These are phyloP conservation scores for Palythoa caribaeorum DNA, from an alignment of 92 coral and sea anemone species.

Conservation along the genomic window DNA sequence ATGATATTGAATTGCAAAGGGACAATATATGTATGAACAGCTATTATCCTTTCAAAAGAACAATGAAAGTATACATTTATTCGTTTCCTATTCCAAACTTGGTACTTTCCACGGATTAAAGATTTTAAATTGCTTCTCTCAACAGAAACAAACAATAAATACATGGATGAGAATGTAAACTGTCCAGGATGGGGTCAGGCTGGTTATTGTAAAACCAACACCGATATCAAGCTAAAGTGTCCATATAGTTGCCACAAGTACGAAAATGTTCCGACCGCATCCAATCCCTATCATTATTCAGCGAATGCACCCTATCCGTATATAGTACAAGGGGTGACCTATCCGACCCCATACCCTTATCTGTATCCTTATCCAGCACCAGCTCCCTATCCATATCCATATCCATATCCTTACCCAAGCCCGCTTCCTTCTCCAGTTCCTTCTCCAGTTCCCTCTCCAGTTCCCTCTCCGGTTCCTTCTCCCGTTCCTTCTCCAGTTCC, in stretches of 20 bases:
- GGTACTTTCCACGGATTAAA: too few relatives aligned
- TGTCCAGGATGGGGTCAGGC: constrained; percentile 68
- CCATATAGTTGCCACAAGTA: constrained; percentile 71
- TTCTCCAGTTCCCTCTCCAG: background rate
- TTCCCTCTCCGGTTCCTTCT: background rate
- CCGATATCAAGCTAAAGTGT: constrained; percentile 53
- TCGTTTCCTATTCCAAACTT: background rate
- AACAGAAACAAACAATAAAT: constrained; percentile 17
- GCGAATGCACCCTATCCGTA: constrained; percentile 56
- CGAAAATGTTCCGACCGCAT: constrained; percentile 31
- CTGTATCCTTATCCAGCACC: constrained; percentile 24
- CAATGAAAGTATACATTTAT: too few relatives aligned
- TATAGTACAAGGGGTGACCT: constrained; percentile 28
- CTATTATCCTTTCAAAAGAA: background rate
- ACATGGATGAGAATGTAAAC: constrained; percentile 56
- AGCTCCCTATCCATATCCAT: constrained; percentile 9
- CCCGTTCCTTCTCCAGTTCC: constrained; percentile 11
- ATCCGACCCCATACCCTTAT: constrained; percentile 31
- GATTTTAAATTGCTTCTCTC: background rate
- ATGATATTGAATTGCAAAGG: background rate
- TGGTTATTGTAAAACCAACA: constrained; percentile 61
- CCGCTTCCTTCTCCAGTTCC: background rate
- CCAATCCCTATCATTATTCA: constrained; percentile 50
- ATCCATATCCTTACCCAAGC: background rate
- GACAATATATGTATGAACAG: background rate